Evolutionary conservation across 2,113 vertebrate genomes (phyloP).

Genomic region (Elgaria multicarinata): DNA sequence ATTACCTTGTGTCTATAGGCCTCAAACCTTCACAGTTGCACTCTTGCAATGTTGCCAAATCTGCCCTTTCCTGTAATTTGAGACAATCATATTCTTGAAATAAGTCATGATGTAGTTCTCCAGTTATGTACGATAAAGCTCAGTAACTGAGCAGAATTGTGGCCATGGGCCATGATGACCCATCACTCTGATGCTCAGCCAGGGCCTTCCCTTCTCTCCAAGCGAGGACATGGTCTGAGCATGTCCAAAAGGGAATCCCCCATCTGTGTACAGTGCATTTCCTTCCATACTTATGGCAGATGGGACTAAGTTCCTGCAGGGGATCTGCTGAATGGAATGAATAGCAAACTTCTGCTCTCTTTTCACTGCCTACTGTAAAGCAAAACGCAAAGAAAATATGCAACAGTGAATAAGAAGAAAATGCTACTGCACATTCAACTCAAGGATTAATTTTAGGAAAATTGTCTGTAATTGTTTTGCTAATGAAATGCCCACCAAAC

Average conservation of each 20-base stretch:
- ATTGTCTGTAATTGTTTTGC: not conserved
- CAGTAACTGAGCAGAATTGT: not conserved
- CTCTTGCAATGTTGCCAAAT: not conserved
- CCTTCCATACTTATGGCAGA: not conserved
- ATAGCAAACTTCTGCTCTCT: not conserved
- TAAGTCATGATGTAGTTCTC: not conserved
- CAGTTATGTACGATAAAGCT: not conserved
- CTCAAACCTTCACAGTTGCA: too few relatives aligned
- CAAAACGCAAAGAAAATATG: not conserved
- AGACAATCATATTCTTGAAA: not conserved
- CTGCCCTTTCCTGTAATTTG: not conserved
- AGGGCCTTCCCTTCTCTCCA: not conserved
- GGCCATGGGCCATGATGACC: not conserved
- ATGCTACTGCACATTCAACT: not conserved
- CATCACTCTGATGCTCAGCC: not conserved
- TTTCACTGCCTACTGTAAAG: not conserved
- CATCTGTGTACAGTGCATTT: not conserved
- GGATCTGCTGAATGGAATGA: not conserved
- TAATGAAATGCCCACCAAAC: not conserved
- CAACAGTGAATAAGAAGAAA: not conserved
- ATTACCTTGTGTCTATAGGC: too few relatives aligned
- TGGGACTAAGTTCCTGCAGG: not conserved
- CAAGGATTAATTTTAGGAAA: not conserved
- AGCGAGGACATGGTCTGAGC: not conserved
- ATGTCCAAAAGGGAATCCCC: not conserved